Evolutionary conservation across 2,888 invertebrate species (phyloP).

Genomic region (Petrolisthes cinctipes): DNA sequence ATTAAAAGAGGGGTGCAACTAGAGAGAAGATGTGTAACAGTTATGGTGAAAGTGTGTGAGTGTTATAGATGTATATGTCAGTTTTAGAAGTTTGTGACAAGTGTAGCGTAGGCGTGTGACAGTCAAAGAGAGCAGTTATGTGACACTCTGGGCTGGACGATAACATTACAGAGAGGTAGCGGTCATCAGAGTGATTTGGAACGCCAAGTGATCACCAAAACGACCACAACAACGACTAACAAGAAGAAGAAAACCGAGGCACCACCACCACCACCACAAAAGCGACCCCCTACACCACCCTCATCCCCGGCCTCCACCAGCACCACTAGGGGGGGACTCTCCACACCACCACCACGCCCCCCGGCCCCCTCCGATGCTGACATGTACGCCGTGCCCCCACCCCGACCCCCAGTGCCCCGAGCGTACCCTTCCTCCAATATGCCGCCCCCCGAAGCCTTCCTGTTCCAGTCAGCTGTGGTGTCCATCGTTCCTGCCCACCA

Average conservation of each 20-base stretch:
- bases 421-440: slow-evolving; percentile 27
- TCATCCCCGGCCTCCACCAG: slow-evolving; percentile 2
- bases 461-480: slow-evolving; percentile 34
- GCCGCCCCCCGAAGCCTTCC: slow-evolving; percentile 43
- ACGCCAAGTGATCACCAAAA: slow-evolving; percentile 23
- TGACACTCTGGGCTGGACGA: too few relatives aligned
- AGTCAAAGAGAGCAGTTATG: too few relatives aligned
- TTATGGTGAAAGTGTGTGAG: too few relatives aligned
- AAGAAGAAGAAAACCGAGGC: neutral
- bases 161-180: too few relatives aligned
- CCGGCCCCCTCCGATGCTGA: slow-evolving; percentile 48
- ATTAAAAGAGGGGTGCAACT: too few relatives aligned
- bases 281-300: neutral
- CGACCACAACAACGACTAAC: neutral
- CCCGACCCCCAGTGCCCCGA: slow-evolving; percentile 58
- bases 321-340: neutral
- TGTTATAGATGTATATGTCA: too few relatives aligned
- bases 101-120: too few relatives aligned
- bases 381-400: slow-evolving; percentile 56
- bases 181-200: slow-evolving; percentile 20
- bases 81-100: too few relatives aligned
- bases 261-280: neutral
- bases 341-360: slow-evolving; percentile 51
- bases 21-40: too few relatives aligned
- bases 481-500: slow-evolving; percentile 37